phyloP scores from a whole-genome alignment of 2,113 vertebrate species.

The Ochotona curzoniae region DNA sequence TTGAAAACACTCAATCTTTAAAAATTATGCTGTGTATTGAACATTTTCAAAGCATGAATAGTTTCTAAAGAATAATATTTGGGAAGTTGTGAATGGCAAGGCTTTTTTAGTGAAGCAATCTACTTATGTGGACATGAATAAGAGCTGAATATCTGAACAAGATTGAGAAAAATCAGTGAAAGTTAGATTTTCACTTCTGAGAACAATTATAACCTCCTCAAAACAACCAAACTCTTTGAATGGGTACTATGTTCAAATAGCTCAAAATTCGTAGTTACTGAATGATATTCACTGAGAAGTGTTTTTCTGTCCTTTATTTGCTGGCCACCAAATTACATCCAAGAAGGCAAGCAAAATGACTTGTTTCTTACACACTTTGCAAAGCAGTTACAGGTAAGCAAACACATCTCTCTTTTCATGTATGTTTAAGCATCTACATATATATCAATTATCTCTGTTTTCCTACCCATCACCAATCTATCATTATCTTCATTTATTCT shows the following conservation, averaged over 20 bases:
- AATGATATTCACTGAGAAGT: neutral
- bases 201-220: neutral
- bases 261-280: neutral
- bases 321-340: neutral
- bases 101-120: neutral
- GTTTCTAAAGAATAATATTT: constrained; percentile 9
- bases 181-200: neutral
- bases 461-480: too few species aligned
- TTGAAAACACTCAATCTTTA: constrained; percentile 9
- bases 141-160: neutral
- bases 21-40: neutral
- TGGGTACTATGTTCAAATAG: neutral
- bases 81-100: neutral
- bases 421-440: too few species aligned
- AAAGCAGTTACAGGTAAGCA: too few species aligned
- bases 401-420: too few species aligned
- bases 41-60: neutral
- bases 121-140: neutral
- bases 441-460: too few species aligned
- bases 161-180: neutral
- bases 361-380: neutral
- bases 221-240: neutral
- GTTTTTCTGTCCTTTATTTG: neutral
- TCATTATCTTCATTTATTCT: neutral
- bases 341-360: neutral